Percentiles rank a stretch among this genome's conserved stretches.
Evolutionary conservation across 2,888 invertebrate species (phyloP).

Genomic region (Caenorhabditis becei): DNA sequence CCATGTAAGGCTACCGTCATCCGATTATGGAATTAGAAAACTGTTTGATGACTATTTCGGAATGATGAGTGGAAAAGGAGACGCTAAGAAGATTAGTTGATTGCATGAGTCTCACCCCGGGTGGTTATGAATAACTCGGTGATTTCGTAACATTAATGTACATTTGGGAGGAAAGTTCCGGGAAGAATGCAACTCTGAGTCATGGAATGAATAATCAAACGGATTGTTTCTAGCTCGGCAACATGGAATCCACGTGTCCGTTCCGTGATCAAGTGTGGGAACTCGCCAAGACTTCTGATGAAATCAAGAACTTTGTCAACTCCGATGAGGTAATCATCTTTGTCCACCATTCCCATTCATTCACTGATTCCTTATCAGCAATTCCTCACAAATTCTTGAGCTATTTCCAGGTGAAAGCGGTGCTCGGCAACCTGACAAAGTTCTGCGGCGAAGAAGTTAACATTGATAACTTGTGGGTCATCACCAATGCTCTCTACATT

Average conservation of each 20-base stretch:
- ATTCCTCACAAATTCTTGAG: conserved; percentile 14
- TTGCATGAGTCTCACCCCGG: too few relatives aligned
- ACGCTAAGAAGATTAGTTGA: conserved; percentile 34
- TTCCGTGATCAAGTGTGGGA: conserved; percentile 65
- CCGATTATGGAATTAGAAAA: conserved; percentile 24
- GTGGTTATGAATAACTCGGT: conserved; percentile 18
- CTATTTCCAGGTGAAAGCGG: conserved; percentile 47
- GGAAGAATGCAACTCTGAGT: neutral
- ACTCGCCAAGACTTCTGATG: conserved; percentile 60
- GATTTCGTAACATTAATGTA: conserved; percentile 32
- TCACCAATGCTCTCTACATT: conserved; percentile 62
- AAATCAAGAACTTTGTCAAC: conserved; percentile 58
- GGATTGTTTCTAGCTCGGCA: conserved; percentile 59
- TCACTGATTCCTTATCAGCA: neutral
- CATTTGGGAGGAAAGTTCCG: neutral
- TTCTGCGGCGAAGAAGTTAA: conserved; percentile 44
- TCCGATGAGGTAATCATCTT: conserved; percentile 31
- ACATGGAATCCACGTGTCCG: conserved; percentile 64
- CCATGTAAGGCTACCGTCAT: conserved; percentile 80
- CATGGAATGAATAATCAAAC: neutral
- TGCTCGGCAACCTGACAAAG: conserved; percentile 52
- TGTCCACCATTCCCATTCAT: neutral
- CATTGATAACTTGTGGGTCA: conserved; percentile 68
- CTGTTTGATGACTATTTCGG: neutral
- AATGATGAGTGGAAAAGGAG: conserved; percentile 10